These are phyloP conservation scores for Antigone vipio DNA, from an alignment of 2,113 vertebrate genomes.

Conservation along the genomic window DNA sequence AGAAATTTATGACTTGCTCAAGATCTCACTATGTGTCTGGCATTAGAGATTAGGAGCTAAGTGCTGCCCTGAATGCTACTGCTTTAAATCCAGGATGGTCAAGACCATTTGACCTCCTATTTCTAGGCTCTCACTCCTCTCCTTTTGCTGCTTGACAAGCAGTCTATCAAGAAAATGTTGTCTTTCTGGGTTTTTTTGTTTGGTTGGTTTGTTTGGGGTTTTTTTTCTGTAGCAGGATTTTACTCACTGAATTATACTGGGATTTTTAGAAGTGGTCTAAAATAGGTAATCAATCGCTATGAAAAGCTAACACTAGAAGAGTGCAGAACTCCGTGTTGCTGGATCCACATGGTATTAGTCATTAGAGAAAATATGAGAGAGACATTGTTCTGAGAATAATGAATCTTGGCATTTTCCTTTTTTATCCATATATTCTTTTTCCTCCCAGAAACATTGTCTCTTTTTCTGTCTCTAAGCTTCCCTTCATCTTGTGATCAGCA, in stretches of 20 bases:
- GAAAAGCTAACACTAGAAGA: not conserved
- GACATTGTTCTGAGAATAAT: not conserved
- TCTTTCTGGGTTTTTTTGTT: not conserved
- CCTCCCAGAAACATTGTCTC: not conserved
- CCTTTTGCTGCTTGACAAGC: not conserved
- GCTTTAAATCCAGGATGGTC: not conserved
- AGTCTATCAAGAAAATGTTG: not conserved
- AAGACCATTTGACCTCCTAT: conserved; percentile 4
- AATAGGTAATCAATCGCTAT: not conserved
- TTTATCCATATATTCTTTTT: not conserved
- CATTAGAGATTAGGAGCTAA: not conserved
- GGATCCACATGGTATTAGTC: not conserved
- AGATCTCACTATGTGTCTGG: not conserved
- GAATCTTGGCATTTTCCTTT: not conserved
- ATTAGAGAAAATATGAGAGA: not conserved
- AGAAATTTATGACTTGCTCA: not conserved
- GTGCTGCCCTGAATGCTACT: not conserved
- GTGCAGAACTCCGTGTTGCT: not conserved
- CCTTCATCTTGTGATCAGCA: conserved; percentile 8
- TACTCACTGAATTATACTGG: not conserved
- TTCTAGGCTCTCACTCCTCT: not conserved
- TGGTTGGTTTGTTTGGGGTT: too few relatives aligned
- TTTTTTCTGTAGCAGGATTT: not conserved
- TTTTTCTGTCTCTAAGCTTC: not conserved
- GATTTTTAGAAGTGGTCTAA: not conserved